phyloP scores from a whole-genome alignment of 1,140 invertebrate genomes.

The Caenorhabditis elegans region WBcel235 BX284605.5:13963501-13964000 shows the following conservation, averaged over 20 bases:
- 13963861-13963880: background rate
- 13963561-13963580: too few species aligned
- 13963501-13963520: too few species aligned
- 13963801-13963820: background rate
- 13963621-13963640: too few species aligned
- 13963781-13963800: constrained; percentile 1
- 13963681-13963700: constrained; percentile 6
- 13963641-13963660: too few species aligned
- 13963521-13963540: too few species aligned
- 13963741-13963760: constrained; percentile 10
- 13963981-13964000: background rate
- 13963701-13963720: constrained; percentile 25
- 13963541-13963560: background rate
- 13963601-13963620: too few species aligned
- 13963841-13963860: background rate
- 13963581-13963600: too few species aligned
- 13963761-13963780: constrained; percentile 40
- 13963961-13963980: background rate
- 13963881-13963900: background rate
- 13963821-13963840: background rate
- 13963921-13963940: background rate
- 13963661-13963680: too few species aligned
- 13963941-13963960: background rate
- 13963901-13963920: background rate
- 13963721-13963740: background rate